Evolutionary conservation across 1,140 invertebrate genomes (phyloP).

Genomic region (Campodea augens): DNA sequence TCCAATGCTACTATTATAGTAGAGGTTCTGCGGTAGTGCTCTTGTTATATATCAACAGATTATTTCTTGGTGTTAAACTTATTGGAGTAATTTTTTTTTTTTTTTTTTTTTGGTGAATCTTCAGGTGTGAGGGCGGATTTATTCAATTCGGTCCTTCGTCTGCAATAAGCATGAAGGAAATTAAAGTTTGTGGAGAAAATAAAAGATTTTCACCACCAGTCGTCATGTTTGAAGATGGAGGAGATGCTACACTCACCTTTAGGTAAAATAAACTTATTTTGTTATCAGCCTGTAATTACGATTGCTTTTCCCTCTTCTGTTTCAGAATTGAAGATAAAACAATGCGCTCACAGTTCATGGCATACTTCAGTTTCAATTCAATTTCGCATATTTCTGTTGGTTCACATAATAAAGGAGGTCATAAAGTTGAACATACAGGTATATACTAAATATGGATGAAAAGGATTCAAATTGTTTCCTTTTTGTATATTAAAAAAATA

Average conservation of each 20-base stretch:
- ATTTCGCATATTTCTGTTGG: constrained; percentile 41
- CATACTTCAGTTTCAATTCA: constrained; percentile 60
- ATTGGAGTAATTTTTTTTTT: too few species aligned
- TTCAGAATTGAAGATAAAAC: constrained; percentile 48
- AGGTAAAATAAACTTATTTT: constrained; percentile 11
- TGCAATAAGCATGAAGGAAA: constrained; percentile 10
- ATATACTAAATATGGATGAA: too few species aligned
- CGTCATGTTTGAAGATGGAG: constrained; percentile 17
- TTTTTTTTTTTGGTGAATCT: too few species aligned
- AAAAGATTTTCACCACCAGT: constrained; percentile 18
- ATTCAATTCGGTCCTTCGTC: constrained; percentile 14
- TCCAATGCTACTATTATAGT: too few species aligned
- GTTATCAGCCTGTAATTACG: background rate
- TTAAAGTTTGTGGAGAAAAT: constrained; percentile 18
- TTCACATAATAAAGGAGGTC: constrained; percentile 42
- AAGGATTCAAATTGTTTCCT: too few species aligned
- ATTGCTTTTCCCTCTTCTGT: constrained; percentile 11
- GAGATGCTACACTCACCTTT: constrained; percentile 16
- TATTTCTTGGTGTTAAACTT: too few species aligned
- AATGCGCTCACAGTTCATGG: constrained; percentile 48
- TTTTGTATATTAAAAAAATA: too few species aligned
- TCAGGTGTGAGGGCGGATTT: constrained; percentile 14
- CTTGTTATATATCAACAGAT: too few species aligned
- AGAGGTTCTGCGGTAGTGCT: too few species aligned
- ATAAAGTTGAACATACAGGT: constrained; percentile 46